Evolutionary conservation across 2,888 invertebrate genomes (phyloP).

Genomic region (Volucella zonaria): DNA sequence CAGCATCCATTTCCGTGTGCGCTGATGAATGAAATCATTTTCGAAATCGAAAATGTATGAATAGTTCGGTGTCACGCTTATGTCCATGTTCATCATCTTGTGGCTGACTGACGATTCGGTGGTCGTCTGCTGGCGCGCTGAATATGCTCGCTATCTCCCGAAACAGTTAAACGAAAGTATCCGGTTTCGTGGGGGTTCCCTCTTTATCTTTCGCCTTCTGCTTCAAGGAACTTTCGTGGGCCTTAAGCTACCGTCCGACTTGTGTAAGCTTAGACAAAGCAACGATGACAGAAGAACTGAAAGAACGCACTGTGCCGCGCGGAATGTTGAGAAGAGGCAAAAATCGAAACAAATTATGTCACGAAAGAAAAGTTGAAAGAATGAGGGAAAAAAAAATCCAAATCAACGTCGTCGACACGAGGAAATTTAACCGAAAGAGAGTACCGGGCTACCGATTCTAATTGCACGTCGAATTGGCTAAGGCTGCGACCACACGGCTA

Average conservation of each 20-base stretch:
- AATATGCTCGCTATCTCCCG: constrained; percentile 17
- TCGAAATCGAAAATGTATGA: constrained; percentile 98
- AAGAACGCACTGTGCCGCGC: constrained; percentile 39
- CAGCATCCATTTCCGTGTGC: constrained; percentile 96
- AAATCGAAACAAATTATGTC: constrained; percentile 69
- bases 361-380: constrained; percentile 26
- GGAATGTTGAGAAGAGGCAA: constrained; percentile 54
- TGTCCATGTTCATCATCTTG: constrained; percentile 83
- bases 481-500: constrained; percentile 34
- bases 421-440: constrained; percentile 52
- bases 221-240: not conserved
- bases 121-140: constrained; percentile 6
- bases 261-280: constrained; percentile 9
- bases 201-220: constrained; percentile 5
- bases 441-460: constrained; percentile 13
- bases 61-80: constrained; percentile 91
- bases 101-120: not conserved
- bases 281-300: not conserved
- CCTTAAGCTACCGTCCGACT: constrained; percentile 32
- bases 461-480: constrained; percentile 12
- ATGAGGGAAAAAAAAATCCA: constrained; percentile 6
- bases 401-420: constrained; percentile 16
- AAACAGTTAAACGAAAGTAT: constrained; percentile 62
- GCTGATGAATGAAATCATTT: constrained; percentile 94
- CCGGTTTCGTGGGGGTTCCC: constrained; percentile 50